Conservation (phyloP, 2,888 invertebrate species). For the Malthinus seriepunctatus region DNA sequence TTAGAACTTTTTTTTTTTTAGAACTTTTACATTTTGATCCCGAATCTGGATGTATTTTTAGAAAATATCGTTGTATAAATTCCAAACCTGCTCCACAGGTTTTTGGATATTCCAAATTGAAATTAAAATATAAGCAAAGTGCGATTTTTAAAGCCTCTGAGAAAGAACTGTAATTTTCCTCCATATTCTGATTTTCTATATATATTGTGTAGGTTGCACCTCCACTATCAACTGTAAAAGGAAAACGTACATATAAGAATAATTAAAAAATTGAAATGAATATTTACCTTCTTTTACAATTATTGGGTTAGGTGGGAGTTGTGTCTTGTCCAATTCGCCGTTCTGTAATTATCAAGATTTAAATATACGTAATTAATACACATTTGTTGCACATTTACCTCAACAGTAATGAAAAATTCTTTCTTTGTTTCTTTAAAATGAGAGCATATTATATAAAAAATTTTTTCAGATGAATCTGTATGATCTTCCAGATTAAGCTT, state of each 20-base stretch:
- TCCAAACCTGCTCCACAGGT: background rate
- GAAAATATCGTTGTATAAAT: background rate
- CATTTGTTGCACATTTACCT: background rate
- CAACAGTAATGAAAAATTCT: background rate
- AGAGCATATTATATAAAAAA: background rate
- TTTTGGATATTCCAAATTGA: background rate
- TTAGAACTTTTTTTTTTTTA: background rate
- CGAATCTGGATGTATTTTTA: background rate
- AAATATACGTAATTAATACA: background rate
- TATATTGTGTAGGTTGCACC: background rate
- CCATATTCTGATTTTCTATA: background rate
- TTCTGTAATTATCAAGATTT: background rate
- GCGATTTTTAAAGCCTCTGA: background rate
- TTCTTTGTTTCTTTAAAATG: background rate
- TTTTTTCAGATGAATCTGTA: too few species aligned
- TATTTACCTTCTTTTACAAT: background rate
- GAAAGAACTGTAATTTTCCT: background rate
- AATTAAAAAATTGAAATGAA: background rate
- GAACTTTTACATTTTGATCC: background rate
- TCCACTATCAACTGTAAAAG: background rate
- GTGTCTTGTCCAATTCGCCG: background rate
- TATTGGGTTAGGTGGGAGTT: background rate
- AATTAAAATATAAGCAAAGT: background rate
- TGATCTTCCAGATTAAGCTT: too few species aligned
- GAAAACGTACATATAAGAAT: background rate